These are phyloP conservation scores for Rhogogaster chlorosoma DNA, from an alignment of 2,888 invertebrate species.

Conservation along the genomic window DNA sequence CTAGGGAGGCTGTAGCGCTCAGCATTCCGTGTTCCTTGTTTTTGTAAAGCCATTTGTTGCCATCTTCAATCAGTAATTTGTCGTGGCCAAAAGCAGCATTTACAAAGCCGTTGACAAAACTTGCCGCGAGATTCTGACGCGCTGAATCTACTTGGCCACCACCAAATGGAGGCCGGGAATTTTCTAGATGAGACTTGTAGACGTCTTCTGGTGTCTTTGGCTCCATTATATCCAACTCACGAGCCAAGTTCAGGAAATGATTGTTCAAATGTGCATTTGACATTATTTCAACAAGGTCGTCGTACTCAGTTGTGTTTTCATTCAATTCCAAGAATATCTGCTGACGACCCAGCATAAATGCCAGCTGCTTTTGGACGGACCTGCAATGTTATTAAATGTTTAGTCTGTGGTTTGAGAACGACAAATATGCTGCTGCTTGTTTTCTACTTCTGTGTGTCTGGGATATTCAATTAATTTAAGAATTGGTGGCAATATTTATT, in stretches of 20 bases:
- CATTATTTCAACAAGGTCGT: constrained; percentile 92
- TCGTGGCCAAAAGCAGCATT: constrained; percentile 99
- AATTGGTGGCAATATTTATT: background rate
- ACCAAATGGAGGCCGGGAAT: constrained; percentile 87
- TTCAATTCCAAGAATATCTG: constrained; percentile 92
- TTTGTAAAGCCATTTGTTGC: constrained; percentile 90
- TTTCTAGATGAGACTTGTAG: constrained; percentile 98
- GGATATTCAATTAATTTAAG: background rate
- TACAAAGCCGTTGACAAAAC: constrained; percentile 99
- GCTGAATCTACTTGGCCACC: constrained; percentile 95
- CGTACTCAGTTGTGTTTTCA: constrained; percentile 83
- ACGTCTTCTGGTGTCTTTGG: constrained; percentile 99
- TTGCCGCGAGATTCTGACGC: constrained; percentile 96
- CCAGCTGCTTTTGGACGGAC: constrained; percentile 93
- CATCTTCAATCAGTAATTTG: constrained; percentile 94
- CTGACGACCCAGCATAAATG: constrained; percentile 97
- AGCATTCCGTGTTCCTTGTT: constrained; percentile 99
- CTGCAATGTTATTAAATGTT: constrained; percentile 78
- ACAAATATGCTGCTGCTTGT: background rate
- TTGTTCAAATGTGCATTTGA: constrained; percentile 96
- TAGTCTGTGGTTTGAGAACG: background rate
- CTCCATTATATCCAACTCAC: constrained; percentile 99
- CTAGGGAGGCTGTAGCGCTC: constrained; percentile 97
- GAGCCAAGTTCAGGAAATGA: constrained; percentile 94
- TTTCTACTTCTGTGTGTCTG: background rate